Evolutionary conservation across 2,113 vertebrate species (phyloP).

Genomic region (Hemicordylus capensis): DNA sequence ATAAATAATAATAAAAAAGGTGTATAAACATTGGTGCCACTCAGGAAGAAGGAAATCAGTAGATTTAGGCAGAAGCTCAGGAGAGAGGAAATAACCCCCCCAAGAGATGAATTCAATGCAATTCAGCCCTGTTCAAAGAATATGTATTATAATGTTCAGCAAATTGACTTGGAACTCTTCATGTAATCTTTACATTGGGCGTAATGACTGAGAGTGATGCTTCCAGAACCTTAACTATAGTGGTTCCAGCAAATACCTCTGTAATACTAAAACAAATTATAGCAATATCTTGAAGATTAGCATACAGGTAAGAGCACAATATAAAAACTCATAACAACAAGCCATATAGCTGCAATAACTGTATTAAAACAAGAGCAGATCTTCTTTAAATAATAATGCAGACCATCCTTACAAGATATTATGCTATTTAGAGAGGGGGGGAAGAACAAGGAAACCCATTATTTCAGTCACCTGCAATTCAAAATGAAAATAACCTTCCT

Average conservation of each 20-base stretch:
- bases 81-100: background rate
- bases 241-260: slow-evolving; percentile 50
- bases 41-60: background rate
- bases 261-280: slow-evolving; percentile 76
- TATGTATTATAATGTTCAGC: slow-evolving; percentile 38
- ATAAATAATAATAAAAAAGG: slow-evolving; percentile 1
- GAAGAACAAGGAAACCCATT: slow-evolving; percentile 41
- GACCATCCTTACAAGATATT: slow-evolving; percentile 55
- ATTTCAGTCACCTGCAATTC: slow-evolving; percentile 18
- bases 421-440: slow-evolving; percentile 58
- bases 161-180: slow-evolving; percentile 47
- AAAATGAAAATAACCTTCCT: slow-evolving; percentile 30
- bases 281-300: slow-evolving; percentile 77
- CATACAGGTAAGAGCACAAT: slow-evolving; percentile 73
- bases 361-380: slow-evolving; percentile 71
- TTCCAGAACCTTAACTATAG: slow-evolving; percentile 58
- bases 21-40: background rate
- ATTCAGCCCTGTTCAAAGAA: slow-evolving; percentile 44
- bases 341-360: slow-evolving; percentile 71
- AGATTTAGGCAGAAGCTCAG: background rate
- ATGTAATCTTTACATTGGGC: slow-evolving; percentile 33
- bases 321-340: slow-evolving; percentile 73
- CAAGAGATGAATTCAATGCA: slow-evolving; percentile 32
- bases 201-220: slow-evolving; percentile 53
- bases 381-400: slow-evolving; percentile 74